Percentiles rank a stretch among this genome's conserved stretches.
Conservation (phyloP, 1,140 invertebrate species). For the Drosophila sucinea region DNA sequence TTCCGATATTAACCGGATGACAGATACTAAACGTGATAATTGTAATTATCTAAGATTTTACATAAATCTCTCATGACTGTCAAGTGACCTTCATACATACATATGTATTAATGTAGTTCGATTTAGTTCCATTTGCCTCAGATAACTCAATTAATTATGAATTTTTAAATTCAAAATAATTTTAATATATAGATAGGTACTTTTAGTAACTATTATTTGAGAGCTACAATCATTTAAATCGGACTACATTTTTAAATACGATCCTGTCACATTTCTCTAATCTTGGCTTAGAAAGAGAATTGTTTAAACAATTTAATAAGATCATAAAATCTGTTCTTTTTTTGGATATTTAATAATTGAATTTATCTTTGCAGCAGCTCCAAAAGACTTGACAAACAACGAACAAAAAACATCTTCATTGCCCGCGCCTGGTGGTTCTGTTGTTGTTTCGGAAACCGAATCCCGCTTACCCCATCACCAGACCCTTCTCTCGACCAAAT, state of each 20-base stretch:
- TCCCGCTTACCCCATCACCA: slow-evolving; percentile 48
- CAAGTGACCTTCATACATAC: neutral
- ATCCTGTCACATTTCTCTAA: no score
- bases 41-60: slow-evolving; percentile 12
- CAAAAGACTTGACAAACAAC: slow-evolving; percentile 52
- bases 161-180: no score
- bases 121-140: neutral
- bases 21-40: slow-evolving; percentile 22
- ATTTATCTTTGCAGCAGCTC: slow-evolving; percentile 30
- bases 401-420: slow-evolving; percentile 18
- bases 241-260: no score
- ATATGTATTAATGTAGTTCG: neutral
- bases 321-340: no score
- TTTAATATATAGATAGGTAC: no score
- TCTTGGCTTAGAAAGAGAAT: no score
- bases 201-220: no score
- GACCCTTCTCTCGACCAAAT: slow-evolving; percentile 69
- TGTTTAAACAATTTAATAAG: no score
- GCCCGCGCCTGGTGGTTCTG: neutral
- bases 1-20: neutral
- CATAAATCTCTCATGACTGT: neutral
- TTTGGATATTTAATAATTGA: no score
- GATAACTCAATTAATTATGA: no score
- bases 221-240: no score
- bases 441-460: slow-evolving; percentile 14